Base-by-base conservation (phyloP, 92 coral and sea anemone species). In the Epizoanthus rinbou region DNA sequence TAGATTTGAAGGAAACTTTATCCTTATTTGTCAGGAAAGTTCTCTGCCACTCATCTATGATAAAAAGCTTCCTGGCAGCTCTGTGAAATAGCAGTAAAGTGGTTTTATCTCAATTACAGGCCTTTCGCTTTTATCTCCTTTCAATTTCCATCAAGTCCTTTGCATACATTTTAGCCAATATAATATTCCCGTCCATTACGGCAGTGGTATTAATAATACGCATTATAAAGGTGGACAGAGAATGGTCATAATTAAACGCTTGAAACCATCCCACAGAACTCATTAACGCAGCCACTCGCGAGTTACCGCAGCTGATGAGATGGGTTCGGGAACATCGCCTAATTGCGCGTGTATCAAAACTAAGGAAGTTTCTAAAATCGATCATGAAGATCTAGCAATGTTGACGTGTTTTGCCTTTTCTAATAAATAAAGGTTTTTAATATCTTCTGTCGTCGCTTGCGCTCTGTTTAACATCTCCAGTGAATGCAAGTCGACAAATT, bases 401-500 rank as follows among this genome's bases (percentile, higher is more conserved):
- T 84, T 64, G 78, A 73, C 80, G 74, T 73, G 87, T 82, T 45
- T 87, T 88, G 82, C 74, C 73, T 67, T 65, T 88, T 87, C 86
- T 87, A 89, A 93, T 91, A 81, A 91, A 85, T 85, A 89, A 69
- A 86, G 57, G 72, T 80, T 88, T 93, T 93, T 89, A 88, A 93
- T 93, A 91, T 88, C 85, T 76, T 75, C 65, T 80, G 84, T 85
- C 86, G 66, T 67, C 80, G 89, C 62, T 65, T 86, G 86, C 56
- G 84, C 86, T 72, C 87, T 84, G 92, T 85, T 93, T 91, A 93
- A 93, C 98, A 84, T 88, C 79, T 73, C 84, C 66, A 80, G 85
- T 85, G 88, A 85, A 92, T 88, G 87, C 86, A 72, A 80, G 85
- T 81, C 96, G 94, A 89, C 90, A 91, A 93, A 92, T 84, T 88